Evolutionary conservation across 1,140 invertebrate genomes (phyloP).

Genomic region (Danaus plexippus): DNA sequence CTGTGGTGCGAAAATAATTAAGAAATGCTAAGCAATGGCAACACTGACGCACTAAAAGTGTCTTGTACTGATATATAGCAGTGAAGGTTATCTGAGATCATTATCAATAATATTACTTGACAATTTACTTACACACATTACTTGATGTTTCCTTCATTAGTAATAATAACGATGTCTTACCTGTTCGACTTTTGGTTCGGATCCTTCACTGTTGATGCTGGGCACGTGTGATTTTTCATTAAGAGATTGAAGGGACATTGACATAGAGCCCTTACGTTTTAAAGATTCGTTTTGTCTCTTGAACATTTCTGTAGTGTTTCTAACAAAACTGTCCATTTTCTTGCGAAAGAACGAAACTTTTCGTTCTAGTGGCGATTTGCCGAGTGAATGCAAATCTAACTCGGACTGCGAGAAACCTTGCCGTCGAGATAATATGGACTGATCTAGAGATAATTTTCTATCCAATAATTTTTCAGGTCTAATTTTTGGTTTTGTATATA

Average conservation of each 20-base stretch:
- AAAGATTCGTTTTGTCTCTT: constrained; percentile 38
- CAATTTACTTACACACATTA: too few species aligned
- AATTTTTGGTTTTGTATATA: constrained; percentile 5
- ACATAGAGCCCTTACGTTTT: constrained; percentile 42
- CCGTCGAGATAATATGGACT: constrained; percentile 41
- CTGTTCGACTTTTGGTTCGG: constrained; percentile 13
- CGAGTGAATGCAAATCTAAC: constrained; percentile 52
- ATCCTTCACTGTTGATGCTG: constrained; percentile 10
- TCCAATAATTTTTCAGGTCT: constrained; percentile 24
- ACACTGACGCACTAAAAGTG: too few species aligned
- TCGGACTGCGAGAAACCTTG: constrained; percentile 56
- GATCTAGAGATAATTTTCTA: constrained; percentile 57
- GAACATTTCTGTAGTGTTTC: constrained; percentile 60
- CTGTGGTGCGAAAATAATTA: too few species aligned
- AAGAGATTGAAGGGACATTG: constrained; percentile 50
- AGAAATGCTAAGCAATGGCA: too few species aligned
- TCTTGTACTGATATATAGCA: too few species aligned
- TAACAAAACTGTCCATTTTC: constrained; percentile 60
- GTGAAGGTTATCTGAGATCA: too few species aligned
- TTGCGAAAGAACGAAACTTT: constrained; percentile 63
- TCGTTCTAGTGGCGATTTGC: constrained; percentile 54
- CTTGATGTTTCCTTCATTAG: too few species aligned
- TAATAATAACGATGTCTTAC: constrained; percentile 15
- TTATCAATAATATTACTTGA: too few species aligned
- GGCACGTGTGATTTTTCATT: constrained; percentile 30